A percentile compares a stretch with the other conserved stretches of the same genome.
These are phyloP conservation scores for Dolomedes plantarius DNA, from an alignment of 2,888 invertebrate species.

Conservation along the genomic window DNA sequence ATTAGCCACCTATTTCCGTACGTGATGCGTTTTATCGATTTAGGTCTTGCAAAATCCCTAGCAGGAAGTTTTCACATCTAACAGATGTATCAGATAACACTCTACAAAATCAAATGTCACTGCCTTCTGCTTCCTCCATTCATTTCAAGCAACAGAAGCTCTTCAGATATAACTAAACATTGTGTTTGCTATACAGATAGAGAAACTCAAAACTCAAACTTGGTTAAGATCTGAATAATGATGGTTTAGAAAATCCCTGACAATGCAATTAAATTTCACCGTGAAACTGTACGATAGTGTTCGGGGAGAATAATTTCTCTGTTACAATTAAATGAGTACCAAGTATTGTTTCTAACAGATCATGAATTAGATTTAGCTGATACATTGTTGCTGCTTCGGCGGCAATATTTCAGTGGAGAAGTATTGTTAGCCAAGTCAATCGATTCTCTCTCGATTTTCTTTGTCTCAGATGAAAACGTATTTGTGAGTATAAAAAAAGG, in stretches of 20 bases:
- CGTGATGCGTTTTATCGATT: neutral
- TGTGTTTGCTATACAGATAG: neutral
- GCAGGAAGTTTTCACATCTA: neutral
- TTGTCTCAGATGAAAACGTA: too few species aligned
- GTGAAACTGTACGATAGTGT: constrained; percentile 10
- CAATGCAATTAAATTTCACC: constrained; percentile 39
- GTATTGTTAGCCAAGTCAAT: too few species aligned
- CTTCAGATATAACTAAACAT: neutral
- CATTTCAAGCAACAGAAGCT: constrained; percentile 2
- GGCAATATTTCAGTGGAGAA: constrained; percentile 3
- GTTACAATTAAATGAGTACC: neutral
- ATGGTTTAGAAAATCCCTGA: constrained; percentile 35
- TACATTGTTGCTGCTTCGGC: constrained; percentile 2
- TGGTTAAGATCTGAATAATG: constrained; percentile 35
- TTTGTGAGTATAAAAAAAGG: too few species aligned
- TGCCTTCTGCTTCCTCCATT: neutral
- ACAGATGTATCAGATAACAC: neutral
- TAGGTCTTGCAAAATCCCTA: neutral
- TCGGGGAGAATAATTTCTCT: constrained; percentile 27
- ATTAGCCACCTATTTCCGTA: neutral
- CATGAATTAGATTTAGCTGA: constrained; percentile 35
- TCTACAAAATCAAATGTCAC: constrained; percentile 6
- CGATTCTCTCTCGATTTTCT: too few species aligned
- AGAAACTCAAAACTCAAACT: neutral
- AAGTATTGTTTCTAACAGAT: constrained; percentile 10